Conservation (phyloP, 2,888 invertebrate species). For the Aspidiotus rigidus region DNA sequence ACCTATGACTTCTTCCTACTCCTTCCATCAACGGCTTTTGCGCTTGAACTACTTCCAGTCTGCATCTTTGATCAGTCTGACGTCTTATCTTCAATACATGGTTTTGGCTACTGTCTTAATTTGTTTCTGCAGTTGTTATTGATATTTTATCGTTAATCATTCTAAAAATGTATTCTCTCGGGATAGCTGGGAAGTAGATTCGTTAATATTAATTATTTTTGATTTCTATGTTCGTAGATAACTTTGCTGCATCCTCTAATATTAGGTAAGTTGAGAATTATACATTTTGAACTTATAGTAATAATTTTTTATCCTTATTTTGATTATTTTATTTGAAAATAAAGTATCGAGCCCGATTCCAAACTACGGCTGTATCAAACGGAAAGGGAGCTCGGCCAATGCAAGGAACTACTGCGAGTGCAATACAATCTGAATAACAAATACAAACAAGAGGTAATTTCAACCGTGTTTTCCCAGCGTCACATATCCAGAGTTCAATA, state of each 20-base stretch:
- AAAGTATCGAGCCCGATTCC: background rate
- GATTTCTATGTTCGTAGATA: background rate
- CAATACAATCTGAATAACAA: constrained; percentile 27
- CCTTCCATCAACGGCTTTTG: too few species aligned
- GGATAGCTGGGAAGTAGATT: background rate
- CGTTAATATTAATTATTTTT: background rate
- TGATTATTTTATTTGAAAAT: background rate
- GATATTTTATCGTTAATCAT: background rate
- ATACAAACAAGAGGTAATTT: constrained; percentile 25
- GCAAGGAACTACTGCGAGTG: constrained; percentile 26
- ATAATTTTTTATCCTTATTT: background rate
- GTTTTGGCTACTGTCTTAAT: too few species aligned
- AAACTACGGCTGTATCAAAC: constrained; percentile 19
- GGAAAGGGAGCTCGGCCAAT: constrained; percentile 20
- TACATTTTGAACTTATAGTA: background rate
- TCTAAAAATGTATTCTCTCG: too few species aligned
- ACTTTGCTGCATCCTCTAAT: too few species aligned
- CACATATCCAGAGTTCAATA: background rate
- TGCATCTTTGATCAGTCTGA: too few species aligned
- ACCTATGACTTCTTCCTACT: too few species aligned
- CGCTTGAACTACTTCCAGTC: too few species aligned
- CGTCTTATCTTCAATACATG: background rate
- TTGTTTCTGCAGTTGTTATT: background rate
- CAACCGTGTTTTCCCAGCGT: background rate
- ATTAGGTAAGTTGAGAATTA: background rate